Evolutionary conservation across 2,888 invertebrate species (phyloP).

Genomic region (Bursaphelenchus okinawaensis): DNA sequence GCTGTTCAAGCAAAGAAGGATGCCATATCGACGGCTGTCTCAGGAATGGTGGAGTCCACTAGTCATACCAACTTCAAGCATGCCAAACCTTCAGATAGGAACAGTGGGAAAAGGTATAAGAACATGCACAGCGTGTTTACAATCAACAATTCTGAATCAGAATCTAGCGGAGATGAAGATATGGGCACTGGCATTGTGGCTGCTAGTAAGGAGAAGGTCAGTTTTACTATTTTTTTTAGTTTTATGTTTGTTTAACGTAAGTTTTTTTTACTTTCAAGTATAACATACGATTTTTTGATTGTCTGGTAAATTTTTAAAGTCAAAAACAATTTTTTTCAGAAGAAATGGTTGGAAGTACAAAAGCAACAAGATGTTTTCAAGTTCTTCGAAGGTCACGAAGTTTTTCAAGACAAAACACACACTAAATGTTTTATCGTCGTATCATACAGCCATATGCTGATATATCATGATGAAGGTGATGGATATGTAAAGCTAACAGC

Average conservation of each 20-base stretch:
- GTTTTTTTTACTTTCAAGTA: no score
- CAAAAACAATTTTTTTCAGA: slow-evolving; percentile 15
- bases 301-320: background rate
- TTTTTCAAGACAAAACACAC: slow-evolving; percentile 68
- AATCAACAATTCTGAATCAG: slow-evolving; percentile 30
- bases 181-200: slow-evolving; percentile 22
- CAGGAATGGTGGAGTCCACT: slow-evolving; percentile 10
- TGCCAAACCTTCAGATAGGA: slow-evolving; percentile 74
- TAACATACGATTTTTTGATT: no score
- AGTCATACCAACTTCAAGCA: slow-evolving; percentile 60
- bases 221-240: background rate
- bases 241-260: no score
- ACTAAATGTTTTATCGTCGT: slow-evolving; percentile 3
- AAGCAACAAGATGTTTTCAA: slow-evolving; percentile 77
- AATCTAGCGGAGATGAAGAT: slow-evolving; percentile 26
- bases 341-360: slow-evolving; percentile 58
- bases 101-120: slow-evolving; percentile 66
- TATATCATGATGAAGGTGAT: slow-evolving; percentile 3
- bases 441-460: slow-evolving; percentile 1
- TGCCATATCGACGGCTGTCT: slow-evolving; percentile 69
- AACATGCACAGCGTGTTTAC: slow-evolving; percentile 32
- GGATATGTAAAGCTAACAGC: background rate
- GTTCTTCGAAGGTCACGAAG: slow-evolving; percentile 84
- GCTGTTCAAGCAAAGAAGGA: slow-evolving; percentile 84
- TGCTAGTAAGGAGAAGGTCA: slow-evolving; percentile 29